Evolutionary conservation across 2,113 vertebrate species (phyloP).

Genomic region (Numida meleagris): DNA sequence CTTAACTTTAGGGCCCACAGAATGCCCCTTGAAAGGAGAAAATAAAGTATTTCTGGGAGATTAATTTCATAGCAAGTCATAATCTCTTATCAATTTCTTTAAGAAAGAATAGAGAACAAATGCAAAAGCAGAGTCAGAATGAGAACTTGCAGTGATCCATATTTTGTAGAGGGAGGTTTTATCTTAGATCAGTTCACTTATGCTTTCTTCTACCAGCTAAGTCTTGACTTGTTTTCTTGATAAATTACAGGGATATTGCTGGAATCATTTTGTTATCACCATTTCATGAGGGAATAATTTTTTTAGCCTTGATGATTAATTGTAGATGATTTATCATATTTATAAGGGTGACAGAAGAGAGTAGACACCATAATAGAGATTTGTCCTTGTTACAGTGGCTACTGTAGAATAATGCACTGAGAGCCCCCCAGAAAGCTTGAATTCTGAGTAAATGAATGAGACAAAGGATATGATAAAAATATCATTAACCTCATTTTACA

Average conservation of each 20-base stretch:
- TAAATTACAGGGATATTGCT: constrained; percentile 30
- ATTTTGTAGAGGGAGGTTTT: neutral
- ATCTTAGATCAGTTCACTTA: neutral
- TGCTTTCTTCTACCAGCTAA: neutral
- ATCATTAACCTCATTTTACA: constrained; percentile 45
- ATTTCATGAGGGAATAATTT: neutral
- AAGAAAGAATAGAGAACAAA: neutral
- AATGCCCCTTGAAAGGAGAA: neutral
- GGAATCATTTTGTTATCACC: constrained; percentile 14
- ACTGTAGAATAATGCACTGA: neutral
- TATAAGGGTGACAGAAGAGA: constrained; percentile 10
- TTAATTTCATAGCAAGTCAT: neutral
- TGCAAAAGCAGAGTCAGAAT: neutral
- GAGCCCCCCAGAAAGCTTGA: neutral
- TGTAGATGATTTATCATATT: constrained; percentile 54
- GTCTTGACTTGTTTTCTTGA: neutral
- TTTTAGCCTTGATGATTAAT: constrained; percentile 42
- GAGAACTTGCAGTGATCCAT: neutral
- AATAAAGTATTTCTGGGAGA: neutral
- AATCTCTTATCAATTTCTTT: neutral
- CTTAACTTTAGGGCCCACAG: neutral
- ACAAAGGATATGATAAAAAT: constrained; percentile 48
- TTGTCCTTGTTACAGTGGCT: constrained; percentile 24
- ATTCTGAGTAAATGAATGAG: constrained; percentile 23
- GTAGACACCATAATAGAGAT: neutral